phyloP scores from a whole-genome alignment of 1,140 invertebrate genomes.

The Drosophila ogumai region DNA sequence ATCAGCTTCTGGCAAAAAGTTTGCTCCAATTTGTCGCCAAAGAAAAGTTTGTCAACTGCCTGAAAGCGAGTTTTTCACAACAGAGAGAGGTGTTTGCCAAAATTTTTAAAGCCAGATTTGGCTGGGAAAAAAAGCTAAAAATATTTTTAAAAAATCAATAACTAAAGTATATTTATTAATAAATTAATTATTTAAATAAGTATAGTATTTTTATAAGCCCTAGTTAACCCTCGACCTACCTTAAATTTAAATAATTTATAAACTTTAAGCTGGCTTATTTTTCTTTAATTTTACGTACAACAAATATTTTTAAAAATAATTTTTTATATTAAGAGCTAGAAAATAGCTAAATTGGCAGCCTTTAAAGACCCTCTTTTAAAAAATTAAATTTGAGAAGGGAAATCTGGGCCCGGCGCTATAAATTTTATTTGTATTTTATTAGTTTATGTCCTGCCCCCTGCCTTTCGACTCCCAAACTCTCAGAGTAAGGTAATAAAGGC shows the following conservation, averaged over 20 bases:
- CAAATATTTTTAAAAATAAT: background rate
- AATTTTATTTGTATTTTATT: slow-evolving; percentile 72
- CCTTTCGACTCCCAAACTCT: slow-evolving; percentile 4
- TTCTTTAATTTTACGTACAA: background rate
- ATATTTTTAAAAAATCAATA: background rate
- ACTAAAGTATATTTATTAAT: background rate
- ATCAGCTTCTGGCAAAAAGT: slow-evolving; percentile 29
- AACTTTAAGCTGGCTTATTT: background rate
- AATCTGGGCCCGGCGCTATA: slow-evolving; percentile 41
- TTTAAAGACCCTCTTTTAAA: background rate
- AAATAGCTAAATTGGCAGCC: background rate
- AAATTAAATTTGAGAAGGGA: slow-evolving; percentile 24
- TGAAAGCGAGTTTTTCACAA: slow-evolving; percentile 58
- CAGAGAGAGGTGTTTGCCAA: background rate
- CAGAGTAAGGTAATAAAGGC: slow-evolving; percentile 68
- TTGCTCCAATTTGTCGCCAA: slow-evolving; percentile 31
- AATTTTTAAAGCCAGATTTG: background rate
- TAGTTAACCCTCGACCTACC: too few species aligned
- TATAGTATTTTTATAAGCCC: background rate
- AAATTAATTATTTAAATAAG: background rate
- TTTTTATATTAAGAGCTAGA: background rate
- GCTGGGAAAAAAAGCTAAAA: background rate
- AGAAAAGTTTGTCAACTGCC: slow-evolving; percentile 41
- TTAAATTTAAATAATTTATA: background rate
- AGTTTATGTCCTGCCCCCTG: slow-evolving; percentile 28